Percentiles rank a stretch among this genome's conserved stretches.
These are phyloP conservation scores for Pristionchus exspectatus DNA, from an alignment of 2,888 invertebrate genomes.

Conservation along the genomic window DNA sequence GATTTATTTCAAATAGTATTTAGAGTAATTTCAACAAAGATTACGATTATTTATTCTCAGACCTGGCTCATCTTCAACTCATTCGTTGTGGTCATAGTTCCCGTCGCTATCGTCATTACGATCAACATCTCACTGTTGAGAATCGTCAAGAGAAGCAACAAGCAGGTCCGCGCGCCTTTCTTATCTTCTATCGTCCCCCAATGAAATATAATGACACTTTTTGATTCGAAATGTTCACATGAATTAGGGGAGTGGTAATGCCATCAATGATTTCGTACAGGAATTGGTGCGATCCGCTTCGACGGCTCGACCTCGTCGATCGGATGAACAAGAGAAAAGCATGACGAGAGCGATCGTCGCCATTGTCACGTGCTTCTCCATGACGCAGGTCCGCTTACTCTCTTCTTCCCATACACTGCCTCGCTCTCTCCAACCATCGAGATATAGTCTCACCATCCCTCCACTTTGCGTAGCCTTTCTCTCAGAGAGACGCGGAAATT, in stretches of 20 bases:
- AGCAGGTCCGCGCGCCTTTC: neutral
- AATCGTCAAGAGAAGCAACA: conserved; percentile 63
- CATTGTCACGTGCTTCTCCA: conserved; percentile 69
- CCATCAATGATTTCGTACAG: neutral
- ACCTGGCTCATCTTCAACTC: conserved; percentile 59
- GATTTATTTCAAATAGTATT: neutral
- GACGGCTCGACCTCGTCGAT: neutral
- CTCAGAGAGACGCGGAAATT: neutral
- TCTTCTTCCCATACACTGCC: neutral
- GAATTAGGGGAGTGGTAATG: no score
- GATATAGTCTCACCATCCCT: neutral
- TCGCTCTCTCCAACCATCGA: neutral
- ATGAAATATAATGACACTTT: neutral
- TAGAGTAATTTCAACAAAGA: neutral
- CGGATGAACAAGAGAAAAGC: conserved; percentile 68
- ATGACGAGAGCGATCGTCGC: conserved; percentile 67
- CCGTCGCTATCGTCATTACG: conserved; percentile 65
- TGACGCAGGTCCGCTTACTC: conserved; percentile 63
- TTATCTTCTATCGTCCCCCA: no score
- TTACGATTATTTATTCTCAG: neutral
- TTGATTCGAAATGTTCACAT: neutral
- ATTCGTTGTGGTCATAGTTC: conserved; percentile 63
- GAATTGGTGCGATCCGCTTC: neutral
- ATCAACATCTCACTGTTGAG: conserved; percentile 67
- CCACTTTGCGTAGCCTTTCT: neutral